Conservation (phyloP, 1,140 invertebrate genomes). For the Brachionus manjavacas region DNA sequence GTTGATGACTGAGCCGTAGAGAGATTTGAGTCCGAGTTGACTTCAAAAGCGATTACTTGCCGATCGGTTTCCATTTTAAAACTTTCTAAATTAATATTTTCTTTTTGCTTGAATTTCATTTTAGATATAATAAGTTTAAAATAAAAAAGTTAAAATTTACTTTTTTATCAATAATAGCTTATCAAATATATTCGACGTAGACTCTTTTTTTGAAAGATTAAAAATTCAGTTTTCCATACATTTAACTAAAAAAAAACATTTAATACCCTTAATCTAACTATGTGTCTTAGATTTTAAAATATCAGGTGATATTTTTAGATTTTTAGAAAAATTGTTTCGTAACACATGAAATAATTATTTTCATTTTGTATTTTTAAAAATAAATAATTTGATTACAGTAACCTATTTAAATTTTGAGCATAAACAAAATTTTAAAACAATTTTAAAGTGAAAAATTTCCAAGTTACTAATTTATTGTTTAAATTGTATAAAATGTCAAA, state of each 20-base stretch:
- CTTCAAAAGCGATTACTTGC: not conserved
- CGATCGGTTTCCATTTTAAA: not conserved
- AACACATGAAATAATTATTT: not conserved
- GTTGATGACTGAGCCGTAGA: not conserved
- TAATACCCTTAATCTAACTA: too few relatives aligned
- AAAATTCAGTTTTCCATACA: not conserved
- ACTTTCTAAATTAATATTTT: not conserved
- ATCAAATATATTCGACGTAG: not conserved
- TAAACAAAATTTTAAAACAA: not conserved
- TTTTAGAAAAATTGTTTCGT: not conserved
- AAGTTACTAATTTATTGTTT: not conserved
- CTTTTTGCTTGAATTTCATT: not conserved
- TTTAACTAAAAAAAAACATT: not conserved
- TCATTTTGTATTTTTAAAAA: not conserved
- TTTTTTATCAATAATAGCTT: not conserved
- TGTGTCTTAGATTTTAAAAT: not conserved
- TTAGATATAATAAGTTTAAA: not conserved
- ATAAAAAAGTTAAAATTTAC: not conserved
- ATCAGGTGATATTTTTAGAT: not conserved
- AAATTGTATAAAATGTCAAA: not conserved
- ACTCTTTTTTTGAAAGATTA: not conserved
- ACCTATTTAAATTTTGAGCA: not conserved
- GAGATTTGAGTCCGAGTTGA: not conserved
- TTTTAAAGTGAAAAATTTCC: not conserved
- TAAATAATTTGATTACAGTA: not conserved